These are phyloP conservation scores for Bufo gargarizans DNA, from an alignment of 2,113 vertebrate genomes.

Conservation along the genomic window DNA sequence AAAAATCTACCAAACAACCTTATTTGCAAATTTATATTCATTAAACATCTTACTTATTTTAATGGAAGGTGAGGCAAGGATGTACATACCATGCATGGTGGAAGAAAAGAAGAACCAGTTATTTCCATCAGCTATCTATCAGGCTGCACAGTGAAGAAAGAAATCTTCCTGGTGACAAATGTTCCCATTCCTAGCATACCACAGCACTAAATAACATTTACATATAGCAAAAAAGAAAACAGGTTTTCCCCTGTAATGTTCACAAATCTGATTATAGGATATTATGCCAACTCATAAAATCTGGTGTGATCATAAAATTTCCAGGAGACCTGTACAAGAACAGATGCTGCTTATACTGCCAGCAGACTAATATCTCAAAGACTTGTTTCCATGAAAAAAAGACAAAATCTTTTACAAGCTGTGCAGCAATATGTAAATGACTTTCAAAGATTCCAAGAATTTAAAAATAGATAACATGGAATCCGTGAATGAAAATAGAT, in stretches of 20 bases:
- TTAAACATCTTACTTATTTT: background rate
- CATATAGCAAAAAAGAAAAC: constrained; percentile 38
- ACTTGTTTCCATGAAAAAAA: constrained; percentile 36
- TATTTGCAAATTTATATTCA: background rate
- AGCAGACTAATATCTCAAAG: constrained; percentile 45
- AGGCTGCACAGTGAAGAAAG: background rate
- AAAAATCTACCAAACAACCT: background rate
- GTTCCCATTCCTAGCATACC: constrained; percentile 2
- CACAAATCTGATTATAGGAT: constrained; percentile 54
- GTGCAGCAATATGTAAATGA: constrained; percentile 33
- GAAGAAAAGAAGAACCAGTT: constrained; percentile 15
- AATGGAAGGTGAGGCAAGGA: background rate
- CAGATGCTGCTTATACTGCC: constrained; percentile 50
- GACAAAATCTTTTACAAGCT: constrained; percentile 45
- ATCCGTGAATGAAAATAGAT: constrained; percentile 7
- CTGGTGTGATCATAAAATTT: constrained; percentile 48
- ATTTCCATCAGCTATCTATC: constrained; percentile 30
- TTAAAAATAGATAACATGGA: constrained; percentile 18
- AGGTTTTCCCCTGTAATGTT: constrained; percentile 46
- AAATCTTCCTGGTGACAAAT: constrained; percentile 48
- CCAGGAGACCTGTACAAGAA: constrained; percentile 44
- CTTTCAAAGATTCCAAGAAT: constrained; percentile 28
- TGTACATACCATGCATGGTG: background rate
- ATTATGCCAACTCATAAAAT: constrained; percentile 52
- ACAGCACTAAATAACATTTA: constrained; percentile 40